These are phyloP conservation scores for Panopea generosa DNA, from an alignment of 2,888 invertebrate species.

Conservation along the genomic window DNA sequence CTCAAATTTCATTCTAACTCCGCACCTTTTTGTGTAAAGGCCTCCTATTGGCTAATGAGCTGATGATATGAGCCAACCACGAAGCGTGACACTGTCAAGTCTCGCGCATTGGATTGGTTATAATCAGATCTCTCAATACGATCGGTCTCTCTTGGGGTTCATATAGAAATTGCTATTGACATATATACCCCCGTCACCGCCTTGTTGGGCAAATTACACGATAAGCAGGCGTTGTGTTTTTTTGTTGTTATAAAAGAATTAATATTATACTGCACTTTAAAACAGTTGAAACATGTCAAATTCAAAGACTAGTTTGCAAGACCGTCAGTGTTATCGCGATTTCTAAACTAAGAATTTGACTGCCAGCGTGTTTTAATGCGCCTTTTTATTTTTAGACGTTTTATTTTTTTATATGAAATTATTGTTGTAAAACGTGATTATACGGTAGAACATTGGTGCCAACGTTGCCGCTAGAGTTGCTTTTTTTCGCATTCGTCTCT, in stretches of 20 bases:
- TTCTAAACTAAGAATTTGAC: no score
- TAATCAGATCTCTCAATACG: conserved; percentile 45
- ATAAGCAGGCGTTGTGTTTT: conserved; percentile 6
- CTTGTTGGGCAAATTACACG: conserved; percentile 34
- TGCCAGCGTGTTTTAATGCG: no score
- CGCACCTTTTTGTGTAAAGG: conserved; percentile 67
- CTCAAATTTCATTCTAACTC: conserved; percentile 67
- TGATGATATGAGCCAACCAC: conserved; percentile 60
- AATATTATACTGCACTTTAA: no score
- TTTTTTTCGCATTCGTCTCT: no score
- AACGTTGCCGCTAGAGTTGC: no score
- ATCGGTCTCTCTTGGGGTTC: conserved; percentile 44
- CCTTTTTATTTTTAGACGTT: no score
- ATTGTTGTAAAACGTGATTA: no score
- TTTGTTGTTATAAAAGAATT: conserved; percentile 7
- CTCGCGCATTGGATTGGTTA: conserved; percentile 57
- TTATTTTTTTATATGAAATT: no score
- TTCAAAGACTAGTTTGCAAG: no score
- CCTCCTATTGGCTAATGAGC: conserved; percentile 58
- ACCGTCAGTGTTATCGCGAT: no score
- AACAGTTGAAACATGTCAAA: no score
- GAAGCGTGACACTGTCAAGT: conserved; percentile 46
- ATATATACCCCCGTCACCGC: conserved; percentile 56
- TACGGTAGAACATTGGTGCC: no score
- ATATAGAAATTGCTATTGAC: conserved; percentile 46